Evolutionary conservation across 92 coral and sea anemone species (phyloP).

Genomic region (Parazoanthus swiftii): DNA sequence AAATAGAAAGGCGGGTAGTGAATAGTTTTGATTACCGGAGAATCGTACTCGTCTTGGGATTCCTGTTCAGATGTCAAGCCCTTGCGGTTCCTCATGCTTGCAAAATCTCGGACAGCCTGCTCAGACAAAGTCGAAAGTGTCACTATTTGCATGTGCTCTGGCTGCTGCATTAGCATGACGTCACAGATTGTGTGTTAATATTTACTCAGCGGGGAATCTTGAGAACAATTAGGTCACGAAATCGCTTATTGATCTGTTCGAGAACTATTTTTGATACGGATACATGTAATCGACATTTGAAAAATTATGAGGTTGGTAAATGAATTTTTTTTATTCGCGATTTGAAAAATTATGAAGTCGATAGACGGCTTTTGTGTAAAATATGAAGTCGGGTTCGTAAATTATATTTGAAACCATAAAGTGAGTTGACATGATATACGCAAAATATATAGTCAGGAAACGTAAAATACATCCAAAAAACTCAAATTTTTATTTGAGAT

Average conservation of each 20-base stretch:
- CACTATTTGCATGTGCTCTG: conserved; percentile 4
- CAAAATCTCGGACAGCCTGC: not conserved
- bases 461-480: too few relatives aligned
- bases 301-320: too few relatives aligned
- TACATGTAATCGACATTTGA: not conserved
- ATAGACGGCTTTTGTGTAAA: too few relatives aligned
- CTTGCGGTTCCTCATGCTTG: conserved; percentile 28
- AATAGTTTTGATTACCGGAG: not conserved
- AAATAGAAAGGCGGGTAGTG: not conserved
- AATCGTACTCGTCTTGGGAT: not conserved
- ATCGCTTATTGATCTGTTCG: not conserved
- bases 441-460: too few relatives aligned
- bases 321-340: too few relatives aligned
- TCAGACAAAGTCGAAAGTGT: not conserved
- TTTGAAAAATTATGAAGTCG: too few relatives aligned
- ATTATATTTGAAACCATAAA: too few relatives aligned
- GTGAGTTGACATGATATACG: too few relatives aligned
- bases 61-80: conserved; percentile 12
- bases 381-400: too few relatives aligned
- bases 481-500: too few relatives aligned
- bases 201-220: conserved; percentile 3
- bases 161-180: conserved; percentile 10
- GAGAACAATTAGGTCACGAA: not conserved
- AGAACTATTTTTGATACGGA: too few relatives aligned
- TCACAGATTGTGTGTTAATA: conserved; percentile 1